Conservation (phyloP, 2,888 invertebrate genomes). For the Chrysomela aeneicollis region DNA sequence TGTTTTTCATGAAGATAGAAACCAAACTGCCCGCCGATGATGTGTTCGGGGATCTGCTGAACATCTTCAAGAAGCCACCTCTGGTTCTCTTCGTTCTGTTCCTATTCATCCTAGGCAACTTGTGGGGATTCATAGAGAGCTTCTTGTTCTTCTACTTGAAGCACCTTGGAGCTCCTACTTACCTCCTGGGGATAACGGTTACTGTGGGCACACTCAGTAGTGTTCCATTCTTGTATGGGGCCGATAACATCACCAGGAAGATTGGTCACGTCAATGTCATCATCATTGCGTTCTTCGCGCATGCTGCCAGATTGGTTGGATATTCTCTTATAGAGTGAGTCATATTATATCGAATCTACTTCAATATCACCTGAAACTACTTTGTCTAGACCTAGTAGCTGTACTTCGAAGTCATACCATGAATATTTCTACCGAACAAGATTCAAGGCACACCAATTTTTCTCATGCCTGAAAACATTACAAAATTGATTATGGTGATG, state of each 20-base stretch:
- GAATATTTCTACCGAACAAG: no score
- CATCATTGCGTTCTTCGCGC: conserved; percentile 84
- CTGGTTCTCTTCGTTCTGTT: conserved; percentile 83
- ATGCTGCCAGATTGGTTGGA: conserved; percentile 81
- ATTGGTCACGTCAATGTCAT: conserved; percentile 86
- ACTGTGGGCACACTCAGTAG: conserved; percentile 86
- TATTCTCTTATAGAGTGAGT: conserved; percentile 87
- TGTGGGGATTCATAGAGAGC: conserved; percentile 90
- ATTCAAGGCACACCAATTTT: no score
- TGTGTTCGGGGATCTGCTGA: conserved; percentile 76
- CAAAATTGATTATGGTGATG: no score
- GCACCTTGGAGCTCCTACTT: conserved; percentile 84
- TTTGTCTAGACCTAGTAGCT: no score
- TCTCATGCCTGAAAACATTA: no score
- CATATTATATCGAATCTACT: conserved; percentile 17
- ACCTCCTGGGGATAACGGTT: conserved; percentile 82
- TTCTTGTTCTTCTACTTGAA: conserved; percentile 86
- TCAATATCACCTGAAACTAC: conserved; percentile 11
- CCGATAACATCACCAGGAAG: conserved; percentile 82
- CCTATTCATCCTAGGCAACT: conserved; percentile 82
- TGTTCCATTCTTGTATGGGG: conserved; percentile 84
- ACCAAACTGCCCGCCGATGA: conserved; percentile 81
- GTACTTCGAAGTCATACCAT: no score
- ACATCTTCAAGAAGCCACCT: conserved; percentile 79
- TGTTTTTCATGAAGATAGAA: conserved; percentile 80